phyloP scores from a whole-genome alignment of 2,113 vertebrate genomes.

The Eptatretus burgeri region DNA sequence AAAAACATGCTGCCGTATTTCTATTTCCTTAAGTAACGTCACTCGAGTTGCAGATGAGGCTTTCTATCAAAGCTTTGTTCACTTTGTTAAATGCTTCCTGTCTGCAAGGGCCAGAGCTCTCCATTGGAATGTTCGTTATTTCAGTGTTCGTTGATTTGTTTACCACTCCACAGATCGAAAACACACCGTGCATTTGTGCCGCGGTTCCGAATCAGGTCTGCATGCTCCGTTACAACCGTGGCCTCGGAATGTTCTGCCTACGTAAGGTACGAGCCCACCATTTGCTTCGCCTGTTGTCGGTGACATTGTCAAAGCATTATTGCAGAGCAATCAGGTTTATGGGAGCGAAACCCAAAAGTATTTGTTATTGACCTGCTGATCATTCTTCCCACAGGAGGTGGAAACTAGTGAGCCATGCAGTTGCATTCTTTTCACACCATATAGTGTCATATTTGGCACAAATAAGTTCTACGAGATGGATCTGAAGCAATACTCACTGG shows the following conservation, averaged over 20 bases:
- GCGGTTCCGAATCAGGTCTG: slow-evolving; percentile 82
- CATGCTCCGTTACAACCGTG: slow-evolving; percentile 70
- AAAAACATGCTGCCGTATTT: no score
- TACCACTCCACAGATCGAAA: slow-evolving; percentile 38
- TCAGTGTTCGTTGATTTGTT: not conserved
- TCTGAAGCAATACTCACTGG: slow-evolving; percentile 91
- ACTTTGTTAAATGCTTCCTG: no score
- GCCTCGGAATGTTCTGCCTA: slow-evolving; percentile 81
- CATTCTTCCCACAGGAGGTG: slow-evolving; percentile 34
- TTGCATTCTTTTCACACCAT: slow-evolving; percentile 80
- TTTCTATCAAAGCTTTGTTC: no score
- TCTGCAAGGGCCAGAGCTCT: no score
- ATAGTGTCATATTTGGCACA: slow-evolving; percentile 90
- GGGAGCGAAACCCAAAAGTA: not conserved
- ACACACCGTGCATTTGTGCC: slow-evolving; percentile 65
- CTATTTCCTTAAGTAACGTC: no score
- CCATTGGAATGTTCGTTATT: no score
- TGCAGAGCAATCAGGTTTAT: not conserved
- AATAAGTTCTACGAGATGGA: slow-evolving; percentile 98
- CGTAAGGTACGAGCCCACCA: slow-evolving; percentile 30
- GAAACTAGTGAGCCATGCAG: slow-evolving; percentile 95
- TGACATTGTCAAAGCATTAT: not conserved
- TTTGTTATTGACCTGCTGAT: not conserved
- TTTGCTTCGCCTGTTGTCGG: not conserved
- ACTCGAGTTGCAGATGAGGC: no score